phyloP scores from a whole-genome alignment of 1,140 invertebrate species.

The Aphaenogaster rudis region DNA sequence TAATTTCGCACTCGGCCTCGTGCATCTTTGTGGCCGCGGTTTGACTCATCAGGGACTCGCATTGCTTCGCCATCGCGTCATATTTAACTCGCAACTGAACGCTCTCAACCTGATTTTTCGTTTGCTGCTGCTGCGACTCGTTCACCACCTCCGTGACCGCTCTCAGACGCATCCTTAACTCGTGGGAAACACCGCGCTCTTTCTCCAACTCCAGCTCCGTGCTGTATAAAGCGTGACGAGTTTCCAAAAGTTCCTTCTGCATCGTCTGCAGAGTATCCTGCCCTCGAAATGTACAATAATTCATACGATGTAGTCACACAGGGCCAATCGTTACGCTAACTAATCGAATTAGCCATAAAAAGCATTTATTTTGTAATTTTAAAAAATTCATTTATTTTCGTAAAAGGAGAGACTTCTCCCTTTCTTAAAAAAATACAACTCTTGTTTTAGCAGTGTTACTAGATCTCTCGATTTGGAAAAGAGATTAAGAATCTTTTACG shows the following conservation, averaged over 20 bases:
- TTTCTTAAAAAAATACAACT: neutral
- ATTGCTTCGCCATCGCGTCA: conserved; percentile 73
- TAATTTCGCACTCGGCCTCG: conserved; percentile 75
- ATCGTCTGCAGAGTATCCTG: conserved; percentile 63
- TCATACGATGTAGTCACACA: neutral
- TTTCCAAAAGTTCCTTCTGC: conserved; percentile 74
- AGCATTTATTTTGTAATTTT: neutral
- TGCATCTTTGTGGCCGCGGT: conserved; percentile 69
- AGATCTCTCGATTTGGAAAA: neutral
- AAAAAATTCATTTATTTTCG: neutral
- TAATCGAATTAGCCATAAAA: neutral
- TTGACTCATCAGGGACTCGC: conserved; percentile 76
- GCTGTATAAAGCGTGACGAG: conserved; percentile 73
- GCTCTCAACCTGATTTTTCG: conserved; percentile 70
- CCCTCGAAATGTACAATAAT: conserved; percentile 19
- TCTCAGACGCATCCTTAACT: conserved; percentile 77
- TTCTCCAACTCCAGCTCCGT: conserved; percentile 76
- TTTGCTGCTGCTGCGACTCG: conserved; percentile 80
- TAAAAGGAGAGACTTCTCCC: neutral
- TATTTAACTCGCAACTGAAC: conserved; percentile 78
- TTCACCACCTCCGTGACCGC: conserved; percentile 67
- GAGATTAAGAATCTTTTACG: neutral
- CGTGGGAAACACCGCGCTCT: conserved; percentile 73
- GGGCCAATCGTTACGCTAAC: neutral
- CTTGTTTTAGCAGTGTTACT: neutral